These are phyloP conservation scores for Lagria hirta DNA, from an alignment of 2,888 invertebrate genomes.

Conservation along the genomic window DNA sequence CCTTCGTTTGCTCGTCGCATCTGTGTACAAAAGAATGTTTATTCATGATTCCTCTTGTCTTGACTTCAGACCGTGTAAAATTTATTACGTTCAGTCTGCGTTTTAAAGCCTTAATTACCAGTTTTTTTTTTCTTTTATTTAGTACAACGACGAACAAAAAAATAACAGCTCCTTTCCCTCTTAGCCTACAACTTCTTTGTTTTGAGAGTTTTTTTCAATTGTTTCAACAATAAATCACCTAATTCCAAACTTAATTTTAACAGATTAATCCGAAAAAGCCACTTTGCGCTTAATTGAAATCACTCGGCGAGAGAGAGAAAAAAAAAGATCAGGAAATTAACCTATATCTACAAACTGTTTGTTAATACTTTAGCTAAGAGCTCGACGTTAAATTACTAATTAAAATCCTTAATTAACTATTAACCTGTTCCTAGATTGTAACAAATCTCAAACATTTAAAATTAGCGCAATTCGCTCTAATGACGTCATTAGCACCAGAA, in stretches of 20 bases:
- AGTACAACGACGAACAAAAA: constrained; percentile 1
- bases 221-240: constrained; percentile 23
- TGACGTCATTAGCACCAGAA: constrained; percentile 12
- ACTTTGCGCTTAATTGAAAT: constrained; percentile 13
- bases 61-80: constrained; percentile 32
- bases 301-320: neutral
- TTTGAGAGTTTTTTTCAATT: constrained; percentile 21
- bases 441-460: constrained; percentile 35
- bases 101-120: constrained; percentile 34
- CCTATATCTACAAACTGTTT: constrained; percentile 18
- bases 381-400: constrained; percentile 32
- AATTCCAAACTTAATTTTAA: constrained; percentile 55
- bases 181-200: constrained; percentile 13
- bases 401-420: constrained; percentile 41
- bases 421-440: constrained; percentile 41
- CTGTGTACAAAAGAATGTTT: constrained; percentile 32
- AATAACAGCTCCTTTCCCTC: constrained; percentile 3
- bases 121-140: constrained; percentile 26
- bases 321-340: constrained; percentile 8
- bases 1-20: constrained; percentile 29
- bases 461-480: constrained; percentile 16
- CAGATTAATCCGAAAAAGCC: constrained; percentile 74
- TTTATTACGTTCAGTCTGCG: constrained; percentile 31
- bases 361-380: constrained; percentile 13
- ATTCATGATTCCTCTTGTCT: constrained; percentile 31